A percentile compares a stretch with the other conserved stretches of the same genome.
Evolutionary conservation across 1,140 invertebrate genomes (phyloP).

Genomic region (Venturia canescens): DNA sequence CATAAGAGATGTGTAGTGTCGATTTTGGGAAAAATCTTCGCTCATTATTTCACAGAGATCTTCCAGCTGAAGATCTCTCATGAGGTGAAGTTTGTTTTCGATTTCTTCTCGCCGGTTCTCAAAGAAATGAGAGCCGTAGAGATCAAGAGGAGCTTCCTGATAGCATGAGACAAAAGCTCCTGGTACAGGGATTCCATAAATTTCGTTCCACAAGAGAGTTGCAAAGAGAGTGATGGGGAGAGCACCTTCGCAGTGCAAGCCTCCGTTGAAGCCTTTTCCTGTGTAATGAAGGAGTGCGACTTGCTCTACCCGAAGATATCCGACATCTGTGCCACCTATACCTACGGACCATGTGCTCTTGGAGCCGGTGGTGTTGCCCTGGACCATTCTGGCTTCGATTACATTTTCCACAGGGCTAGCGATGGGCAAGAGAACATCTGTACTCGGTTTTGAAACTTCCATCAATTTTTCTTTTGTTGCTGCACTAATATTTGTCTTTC

Average conservation of each 20-base stretch:
- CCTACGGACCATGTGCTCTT: constrained; percentile 66
- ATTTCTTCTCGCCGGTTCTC: constrained; percentile 79
- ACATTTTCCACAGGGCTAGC: constrained; percentile 45
- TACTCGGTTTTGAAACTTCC: not conserved
- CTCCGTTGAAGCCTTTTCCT: constrained; percentile 60
- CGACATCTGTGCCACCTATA: constrained; percentile 47
- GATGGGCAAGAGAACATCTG: constrained; percentile 13
- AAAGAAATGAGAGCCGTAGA: constrained; percentile 82
- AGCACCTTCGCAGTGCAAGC: constrained; percentile 84
- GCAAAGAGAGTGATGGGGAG: constrained; percentile 82
- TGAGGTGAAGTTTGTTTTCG: constrained; percentile 76
- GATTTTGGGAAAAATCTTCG: constrained; percentile 69
- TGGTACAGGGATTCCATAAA: constrained; percentile 80
- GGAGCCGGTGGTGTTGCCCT: constrained; percentile 37
- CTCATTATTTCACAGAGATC: constrained; percentile 71
- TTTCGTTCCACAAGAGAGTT: constrained; percentile 87
- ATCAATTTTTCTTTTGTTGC: constrained; percentile 48
- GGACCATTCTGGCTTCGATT: constrained; percentile 54
- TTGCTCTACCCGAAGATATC: constrained; percentile 64
- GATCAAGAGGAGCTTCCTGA: constrained; percentile 84
- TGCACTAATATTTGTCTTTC: constrained; percentile 56
- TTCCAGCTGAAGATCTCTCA: constrained; percentile 70
- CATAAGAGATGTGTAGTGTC: constrained; percentile 74
- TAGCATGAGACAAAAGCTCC: constrained; percentile 83
- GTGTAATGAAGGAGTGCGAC: constrained; percentile 65